Evolutionary conservation across 2,888 invertebrate genomes (phyloP).

Genomic region (Scrobipalpa costella): DNA sequence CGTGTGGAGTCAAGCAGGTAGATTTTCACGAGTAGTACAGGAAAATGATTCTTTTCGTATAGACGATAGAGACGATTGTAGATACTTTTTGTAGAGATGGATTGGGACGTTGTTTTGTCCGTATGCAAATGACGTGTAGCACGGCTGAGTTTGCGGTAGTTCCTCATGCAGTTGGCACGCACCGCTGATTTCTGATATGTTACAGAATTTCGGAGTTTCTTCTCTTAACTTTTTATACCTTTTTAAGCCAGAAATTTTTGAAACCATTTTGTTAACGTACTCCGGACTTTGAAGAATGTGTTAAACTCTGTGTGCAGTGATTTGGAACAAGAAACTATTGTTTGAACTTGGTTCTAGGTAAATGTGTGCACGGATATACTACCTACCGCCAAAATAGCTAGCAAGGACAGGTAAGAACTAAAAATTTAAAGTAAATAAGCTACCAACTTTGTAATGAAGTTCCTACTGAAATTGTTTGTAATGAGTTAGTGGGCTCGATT

Average conservation of each 20-base stretch:
- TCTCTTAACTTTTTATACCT: background rate
- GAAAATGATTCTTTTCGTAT: conserved; percentile 46
- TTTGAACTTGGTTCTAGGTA: conserved; percentile 26
- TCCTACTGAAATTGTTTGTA: no score
- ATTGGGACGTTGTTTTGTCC: conserved; percentile 69
- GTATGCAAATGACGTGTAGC: conserved; percentile 75
- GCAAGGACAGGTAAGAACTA: conserved; percentile 53
- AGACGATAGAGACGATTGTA: conserved; percentile 46
- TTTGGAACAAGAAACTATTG: conserved; percentile 23
- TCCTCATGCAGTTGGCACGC: conserved; percentile 76
- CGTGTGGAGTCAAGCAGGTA: conserved; percentile 31
- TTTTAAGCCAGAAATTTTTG: background rate
- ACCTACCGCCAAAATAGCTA: conserved; percentile 52
- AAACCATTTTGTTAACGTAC: background rate
- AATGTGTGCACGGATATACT: conserved; percentile 49
- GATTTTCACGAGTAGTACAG: conserved; percentile 36
- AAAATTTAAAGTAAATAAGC: background rate
- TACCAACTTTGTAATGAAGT: background rate
- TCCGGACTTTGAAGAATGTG: conserved; percentile 9
- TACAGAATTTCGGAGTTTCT: conserved; percentile 42
- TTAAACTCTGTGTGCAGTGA: conserved; percentile 34
- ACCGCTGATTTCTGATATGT: conserved; percentile 68
- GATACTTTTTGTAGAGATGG: conserved; percentile 36
- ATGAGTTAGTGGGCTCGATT: no score
- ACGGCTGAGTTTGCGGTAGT: conserved; percentile 75